phyloP scores from a whole-genome alignment of 2,113 vertebrate species.

The Mugil cephalus region DNA sequence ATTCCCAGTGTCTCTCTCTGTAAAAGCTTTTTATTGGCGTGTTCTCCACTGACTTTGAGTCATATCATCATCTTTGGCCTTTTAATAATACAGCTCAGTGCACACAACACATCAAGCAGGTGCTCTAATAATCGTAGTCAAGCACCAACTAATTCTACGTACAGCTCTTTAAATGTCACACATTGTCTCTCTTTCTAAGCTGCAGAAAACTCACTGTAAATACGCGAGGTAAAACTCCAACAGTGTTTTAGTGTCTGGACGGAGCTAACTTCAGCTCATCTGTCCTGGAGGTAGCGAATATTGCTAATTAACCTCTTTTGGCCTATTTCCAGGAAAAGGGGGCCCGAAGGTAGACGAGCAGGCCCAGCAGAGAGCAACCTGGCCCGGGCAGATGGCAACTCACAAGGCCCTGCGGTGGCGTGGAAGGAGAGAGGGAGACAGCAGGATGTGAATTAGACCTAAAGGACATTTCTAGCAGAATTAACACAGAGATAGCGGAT shows the following conservation, averaged over 20 bases:
- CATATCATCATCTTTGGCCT: slow-evolving; percentile 10
- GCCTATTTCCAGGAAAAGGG: slow-evolving; percentile 37
- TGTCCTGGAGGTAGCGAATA: slow-evolving; percentile 45
- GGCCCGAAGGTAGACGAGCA: slow-evolving; percentile 35
- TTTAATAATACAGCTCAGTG: slow-evolving; percentile 23
- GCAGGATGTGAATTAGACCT: not conserved
- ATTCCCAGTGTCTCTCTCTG: not conserved
- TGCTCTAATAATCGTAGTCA: not conserved
- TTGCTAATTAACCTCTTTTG: slow-evolving; percentile 68
- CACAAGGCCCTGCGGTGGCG: slow-evolving; percentile 27
- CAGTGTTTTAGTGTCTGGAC: not conserved
- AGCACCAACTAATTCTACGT: slow-evolving; percentile 6
- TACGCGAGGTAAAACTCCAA: slow-evolving; percentile 8
- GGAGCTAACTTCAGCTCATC: slow-evolving; percentile 9
- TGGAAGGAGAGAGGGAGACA: not conserved
- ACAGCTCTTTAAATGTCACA: not conserved
- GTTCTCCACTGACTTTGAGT: slow-evolving; percentile 10
- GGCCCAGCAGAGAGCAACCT: slow-evolving; percentile 50
- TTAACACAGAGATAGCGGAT: not conserved
- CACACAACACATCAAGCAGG: not conserved
- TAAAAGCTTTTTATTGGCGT: slow-evolving; percentile 11
- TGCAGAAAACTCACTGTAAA: not conserved
- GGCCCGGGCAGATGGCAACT: slow-evolving; percentile 55
- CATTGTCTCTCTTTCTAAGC: not conserved
- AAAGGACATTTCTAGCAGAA: not conserved